A percentile compares a stretch with the other conserved stretches of the same genome.
phyloP scores from a whole-genome alignment of 2,888 invertebrate genomes.

The Drosophila eohydei region DNA sequence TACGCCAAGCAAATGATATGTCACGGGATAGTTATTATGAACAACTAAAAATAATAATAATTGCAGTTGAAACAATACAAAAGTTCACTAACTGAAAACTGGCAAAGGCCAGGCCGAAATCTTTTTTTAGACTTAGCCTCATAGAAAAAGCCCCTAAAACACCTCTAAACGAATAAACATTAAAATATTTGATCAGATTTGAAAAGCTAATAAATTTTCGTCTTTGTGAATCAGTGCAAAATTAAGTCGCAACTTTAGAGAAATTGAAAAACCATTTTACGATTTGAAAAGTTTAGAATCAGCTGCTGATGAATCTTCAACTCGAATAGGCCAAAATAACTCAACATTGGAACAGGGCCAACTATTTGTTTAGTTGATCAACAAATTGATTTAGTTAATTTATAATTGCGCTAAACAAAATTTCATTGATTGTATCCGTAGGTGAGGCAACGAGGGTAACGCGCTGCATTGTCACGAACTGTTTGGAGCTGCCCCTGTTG shows the following conservation, averaged over 20 bases:
- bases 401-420: slow-evolving; percentile 61
- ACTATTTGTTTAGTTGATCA: slow-evolving; percentile 30
- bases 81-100: background rate
- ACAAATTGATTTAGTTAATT: slow-evolving; percentile 57
- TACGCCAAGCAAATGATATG: slow-evolving; percentile 10
- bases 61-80: background rate
- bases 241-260: background rate
- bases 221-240: background rate
- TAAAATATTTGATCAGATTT: background rate
- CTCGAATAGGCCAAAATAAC: background rate
- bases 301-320: background rate
- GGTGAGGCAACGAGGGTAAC: slow-evolving; percentile 22
- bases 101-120: background rate
- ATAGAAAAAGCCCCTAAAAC: background rate
- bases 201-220: background rate
- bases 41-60: background rate
- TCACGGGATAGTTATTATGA: slow-evolving; percentile 5
- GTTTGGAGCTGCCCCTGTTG: background rate
- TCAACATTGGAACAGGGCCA: slow-evolving; percentile 10
- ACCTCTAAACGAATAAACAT: background rate
- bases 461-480: slow-evolving; percentile 56
- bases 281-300: background rate
- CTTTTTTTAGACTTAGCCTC: background rate
- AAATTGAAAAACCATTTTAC: background rate
- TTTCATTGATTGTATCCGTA: slow-evolving; percentile 45